Evolutionary conservation across 2,797 vertebrate genomes (phyloP), one percentile per base, ranked within the genome.

Genomic region (Poeciliopsis paucimaculata): DNA sequence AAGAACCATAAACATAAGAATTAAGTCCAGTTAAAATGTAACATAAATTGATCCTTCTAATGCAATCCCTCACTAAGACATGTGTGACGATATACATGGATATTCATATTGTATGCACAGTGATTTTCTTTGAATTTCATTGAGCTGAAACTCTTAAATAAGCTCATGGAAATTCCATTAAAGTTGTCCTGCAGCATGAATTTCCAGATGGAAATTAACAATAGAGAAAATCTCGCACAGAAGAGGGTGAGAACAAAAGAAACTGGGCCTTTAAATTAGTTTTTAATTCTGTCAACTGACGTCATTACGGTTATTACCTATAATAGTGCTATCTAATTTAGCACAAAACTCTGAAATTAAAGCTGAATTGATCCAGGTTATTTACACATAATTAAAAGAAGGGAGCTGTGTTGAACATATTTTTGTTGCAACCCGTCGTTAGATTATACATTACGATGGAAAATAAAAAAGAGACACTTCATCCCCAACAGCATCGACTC

Each of bases 401-500:
- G 36, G 39, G 20, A 68, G 64, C 36, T 23, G 39, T 15, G n/a
- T 62, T 12, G 15, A 71, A 34, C 77, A 20, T 39, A 62, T 83
- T 76, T 2, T 70, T 53, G 39, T 51, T 64, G 0, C 26, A 31
- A 53, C 47, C 46, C 2, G 4, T 51, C 0, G 28, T 74, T 77
- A 18, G 6, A 20, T 7, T 26, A 57, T 18, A 45, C 62, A 45
- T 77, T 75, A 26, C 55, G 49, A 51, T 62, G 74, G 26, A 51
- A 53, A 79, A 73, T 71, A 72, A 71, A 72, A 70, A 73, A 46
- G 51, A 47, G 64, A 55, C 76, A 78, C 39, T 13, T 74, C 84
- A 46, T 81, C 53, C 83, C 34, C 47, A 84, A 75, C 72, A 3
- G 60, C 72, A 89, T 90, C 53, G 89, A 93, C 81, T 80, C 31